These are phyloP conservation scores for Acanthisitta chloris DNA, from an alignment of 2,113 vertebrate species.

Conservation along the genomic window DNA sequence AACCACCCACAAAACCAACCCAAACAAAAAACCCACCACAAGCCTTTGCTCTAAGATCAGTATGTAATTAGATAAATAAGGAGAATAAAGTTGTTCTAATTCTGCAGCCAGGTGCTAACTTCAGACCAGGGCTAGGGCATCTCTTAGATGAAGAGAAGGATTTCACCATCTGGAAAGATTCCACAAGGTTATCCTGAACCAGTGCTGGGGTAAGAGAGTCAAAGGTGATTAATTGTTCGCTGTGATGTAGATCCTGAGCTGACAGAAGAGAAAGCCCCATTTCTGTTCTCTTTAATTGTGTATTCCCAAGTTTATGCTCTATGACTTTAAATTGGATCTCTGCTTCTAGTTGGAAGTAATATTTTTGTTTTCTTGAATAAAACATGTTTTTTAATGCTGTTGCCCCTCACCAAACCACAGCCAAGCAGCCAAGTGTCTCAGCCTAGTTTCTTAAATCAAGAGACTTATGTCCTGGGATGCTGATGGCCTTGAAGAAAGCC, in stretches of 20 bases:
- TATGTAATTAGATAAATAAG: background rate
- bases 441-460: background rate
- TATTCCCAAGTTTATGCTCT: background rate
- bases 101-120: background rate
- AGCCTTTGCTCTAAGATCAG: background rate
- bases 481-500: background rate
- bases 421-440: background rate
- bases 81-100: background rate
- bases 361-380: constrained; percentile 40
- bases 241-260: background rate
- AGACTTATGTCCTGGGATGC: constrained; percentile 9
- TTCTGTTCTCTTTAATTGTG: background rate
- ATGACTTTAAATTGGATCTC: background rate
- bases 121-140: background rate
- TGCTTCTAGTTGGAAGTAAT: constrained; percentile 13
- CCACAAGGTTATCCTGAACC: background rate
- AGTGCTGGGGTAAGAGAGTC: background rate
- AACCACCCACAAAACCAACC: background rate
- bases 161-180: background rate
- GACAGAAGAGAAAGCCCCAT: background rate
- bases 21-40: background rate
- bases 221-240: background rate
- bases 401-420: background rate
- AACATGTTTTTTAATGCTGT: background rate
- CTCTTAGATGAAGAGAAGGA: background rate